A percentile compares a stretch with the other conserved stretches of the same genome.
Evolutionary conservation across 1,140 invertebrate species (phyloP).

Genomic region (Musca domestica): DNA sequence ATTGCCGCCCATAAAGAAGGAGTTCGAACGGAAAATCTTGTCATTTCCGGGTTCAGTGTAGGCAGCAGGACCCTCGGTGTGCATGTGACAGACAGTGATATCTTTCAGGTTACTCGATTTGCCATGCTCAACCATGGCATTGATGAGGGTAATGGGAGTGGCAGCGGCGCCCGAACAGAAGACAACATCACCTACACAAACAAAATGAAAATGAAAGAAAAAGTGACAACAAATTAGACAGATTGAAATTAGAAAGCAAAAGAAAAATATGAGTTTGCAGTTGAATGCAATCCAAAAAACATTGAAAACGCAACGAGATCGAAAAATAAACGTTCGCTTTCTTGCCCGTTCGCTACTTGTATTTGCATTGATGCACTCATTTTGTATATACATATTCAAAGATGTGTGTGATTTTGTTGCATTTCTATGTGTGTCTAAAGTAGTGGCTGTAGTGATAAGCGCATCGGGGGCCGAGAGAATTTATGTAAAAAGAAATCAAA

Average conservation of each 20-base stretch:
- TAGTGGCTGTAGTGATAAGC: background rate
- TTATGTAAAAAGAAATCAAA: no score
- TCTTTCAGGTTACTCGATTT: slow-evolving; percentile 68
- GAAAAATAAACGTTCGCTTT: background rate
- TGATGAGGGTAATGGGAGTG: slow-evolving; percentile 76
- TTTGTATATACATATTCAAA: no score
- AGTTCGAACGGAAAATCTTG: slow-evolving; percentile 75
- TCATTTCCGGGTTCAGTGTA: slow-evolving; percentile 80
- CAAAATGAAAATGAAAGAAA: background rate
- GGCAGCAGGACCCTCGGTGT: slow-evolving; percentile 83
- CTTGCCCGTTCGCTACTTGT: no score
- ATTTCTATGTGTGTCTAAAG: background rate
- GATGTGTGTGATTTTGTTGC: background rate
- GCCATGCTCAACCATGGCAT: slow-evolving; percentile 80
- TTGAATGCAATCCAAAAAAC: no score
- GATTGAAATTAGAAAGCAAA: background rate
- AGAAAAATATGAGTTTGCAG: no score
- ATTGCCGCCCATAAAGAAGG: slow-evolving; percentile 90
- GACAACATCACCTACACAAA: slow-evolving; percentile 72
- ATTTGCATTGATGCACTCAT: no score
- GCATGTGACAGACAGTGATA: slow-evolving; percentile 87
- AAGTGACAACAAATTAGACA: background rate
- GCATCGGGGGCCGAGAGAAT: no score
- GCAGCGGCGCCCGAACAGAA: slow-evolving; percentile 90
- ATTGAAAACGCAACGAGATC: background rate